Conservation (phyloP, 1,140 invertebrate species). For the Drosophila kikkawai region DNA sequence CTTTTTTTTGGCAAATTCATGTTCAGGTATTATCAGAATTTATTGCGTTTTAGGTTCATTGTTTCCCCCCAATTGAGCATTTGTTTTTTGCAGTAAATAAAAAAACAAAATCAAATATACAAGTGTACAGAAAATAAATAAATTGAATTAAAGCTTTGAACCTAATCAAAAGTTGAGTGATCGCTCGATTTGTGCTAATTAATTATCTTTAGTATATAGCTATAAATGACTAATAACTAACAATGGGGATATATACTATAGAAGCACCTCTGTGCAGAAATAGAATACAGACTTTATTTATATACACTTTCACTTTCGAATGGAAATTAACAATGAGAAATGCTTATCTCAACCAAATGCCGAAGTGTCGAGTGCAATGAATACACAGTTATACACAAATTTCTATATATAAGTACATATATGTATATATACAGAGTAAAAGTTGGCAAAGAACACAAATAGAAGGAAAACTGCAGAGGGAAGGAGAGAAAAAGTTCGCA, state of each 20-base stretch:
- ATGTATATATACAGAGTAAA: conserved; percentile 7
- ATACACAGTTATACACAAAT: conserved; percentile 4
- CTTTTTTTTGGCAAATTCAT: conserved; percentile 54
- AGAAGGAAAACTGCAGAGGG: conserved; percentile 13
- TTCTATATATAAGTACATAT: background rate
- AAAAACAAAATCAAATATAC: conserved; percentile 8
- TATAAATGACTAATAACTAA: background rate
- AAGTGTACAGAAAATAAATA: conserved; percentile 10
- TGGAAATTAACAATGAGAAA: conserved; percentile 18
- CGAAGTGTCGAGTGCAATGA: conserved; percentile 22
- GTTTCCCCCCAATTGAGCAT: conserved; percentile 48
- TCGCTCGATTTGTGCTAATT: background rate
- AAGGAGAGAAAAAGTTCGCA: background rate
- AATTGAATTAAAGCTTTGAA: conserved; percentile 19
- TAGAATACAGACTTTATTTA: conserved; percentile 23
- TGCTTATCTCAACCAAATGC: conserved; percentile 40
- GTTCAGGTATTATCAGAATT: conserved; percentile 72
- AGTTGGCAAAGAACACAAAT: conserved; percentile 22
- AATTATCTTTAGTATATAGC: background rate
- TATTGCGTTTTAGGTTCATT: conserved; percentile 80
- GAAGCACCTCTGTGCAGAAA: conserved; percentile 5
- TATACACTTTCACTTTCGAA: conserved; percentile 33
- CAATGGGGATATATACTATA: background rate
- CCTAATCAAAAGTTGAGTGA: conserved; percentile 2
- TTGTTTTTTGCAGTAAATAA: conserved; percentile 21